These are phyloP conservation scores for Tetrax tetrax DNA, from an alignment of 2,113 vertebrate species.

Conservation along the genomic window DNA sequence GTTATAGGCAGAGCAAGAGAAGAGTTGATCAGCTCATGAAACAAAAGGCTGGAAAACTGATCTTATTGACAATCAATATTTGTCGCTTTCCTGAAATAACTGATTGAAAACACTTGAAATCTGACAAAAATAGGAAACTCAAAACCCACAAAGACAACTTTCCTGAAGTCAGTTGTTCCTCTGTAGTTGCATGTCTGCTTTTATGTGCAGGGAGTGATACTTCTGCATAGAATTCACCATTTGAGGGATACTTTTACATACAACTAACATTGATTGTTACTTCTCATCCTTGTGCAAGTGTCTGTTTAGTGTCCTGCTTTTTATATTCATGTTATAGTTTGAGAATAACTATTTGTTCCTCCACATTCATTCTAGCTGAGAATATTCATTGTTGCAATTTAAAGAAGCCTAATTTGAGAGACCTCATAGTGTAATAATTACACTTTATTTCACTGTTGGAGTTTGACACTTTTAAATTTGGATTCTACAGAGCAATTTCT, in stretches of 20 bases:
- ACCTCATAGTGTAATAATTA: background rate
- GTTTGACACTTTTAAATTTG: background rate
- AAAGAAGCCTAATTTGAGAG: background rate
- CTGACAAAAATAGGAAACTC: background rate
- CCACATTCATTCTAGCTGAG: background rate
- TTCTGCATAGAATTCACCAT: background rate
- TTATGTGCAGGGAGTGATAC: background rate
- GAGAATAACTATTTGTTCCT: background rate
- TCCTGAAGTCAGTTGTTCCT: background rate
- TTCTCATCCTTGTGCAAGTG: background rate
- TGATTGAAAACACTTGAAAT: background rate
- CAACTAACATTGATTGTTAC: background rate
- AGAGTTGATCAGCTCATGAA: background rate
- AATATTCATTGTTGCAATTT: background rate
- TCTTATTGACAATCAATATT: background rate
- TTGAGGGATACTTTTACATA: background rate
- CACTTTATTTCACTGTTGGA: background rate
- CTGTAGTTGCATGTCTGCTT: background rate
- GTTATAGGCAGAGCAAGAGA: background rate
- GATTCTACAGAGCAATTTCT: background rate
- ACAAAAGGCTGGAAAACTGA: background rate
- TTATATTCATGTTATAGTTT: background rate
- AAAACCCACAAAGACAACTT: background rate
- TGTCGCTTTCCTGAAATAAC: background rate
- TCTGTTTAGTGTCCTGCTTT: background rate